These are phyloP conservation scores for Cassiopea andromeda DNA, from an alignment of 30 jellyfish, hydroid and myxozoan species.

Conservation along the genomic window DNA sequence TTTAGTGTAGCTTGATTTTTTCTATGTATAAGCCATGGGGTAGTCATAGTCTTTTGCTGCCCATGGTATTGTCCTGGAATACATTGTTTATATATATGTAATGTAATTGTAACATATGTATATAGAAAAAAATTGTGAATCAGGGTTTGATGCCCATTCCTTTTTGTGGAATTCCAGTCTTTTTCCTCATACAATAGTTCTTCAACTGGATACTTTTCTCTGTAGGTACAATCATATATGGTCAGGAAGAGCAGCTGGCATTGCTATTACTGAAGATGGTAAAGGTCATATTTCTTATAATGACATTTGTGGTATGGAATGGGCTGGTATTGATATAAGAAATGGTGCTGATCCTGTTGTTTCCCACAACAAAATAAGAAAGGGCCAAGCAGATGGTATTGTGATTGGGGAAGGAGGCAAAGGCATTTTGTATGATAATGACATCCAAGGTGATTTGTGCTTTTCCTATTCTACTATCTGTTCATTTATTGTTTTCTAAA, in stretches of 20 bases:
- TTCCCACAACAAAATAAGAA: slow-evolving; percentile 80
- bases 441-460: slow-evolving; percentile 69
- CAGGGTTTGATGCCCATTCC: not conserved
- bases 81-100: not conserved
- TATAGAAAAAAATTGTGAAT: not conserved
- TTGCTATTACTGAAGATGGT: slow-evolving; percentile 93
- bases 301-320: slow-evolving; percentile 83
- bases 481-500: not conserved
- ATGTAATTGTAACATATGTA: too few relatives aligned
- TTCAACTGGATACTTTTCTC: not conserved
- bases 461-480: not conserved
- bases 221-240: slow-evolving; percentile 73
- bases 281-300: slow-evolving; percentile 84
- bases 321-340: slow-evolving; percentile 98
- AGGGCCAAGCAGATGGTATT: slow-evolving; percentile 92
- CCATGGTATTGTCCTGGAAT: not conserved
- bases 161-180: not conserved
- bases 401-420: slow-evolving; percentile 90
- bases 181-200: not conserved
- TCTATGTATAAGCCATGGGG: not conserved
- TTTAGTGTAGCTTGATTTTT: not conserved
- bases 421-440: slow-evolving; percentile 80
- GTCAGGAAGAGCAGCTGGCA: slow-evolving; percentile 92
- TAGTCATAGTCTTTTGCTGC: not conserved
- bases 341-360: slow-evolving; percentile 94